Evolutionary conservation across 2,888 invertebrate species (phyloP), one percentile per base, ranked within the genome.

Genomic region (Sabatieria punctata): DNA sequence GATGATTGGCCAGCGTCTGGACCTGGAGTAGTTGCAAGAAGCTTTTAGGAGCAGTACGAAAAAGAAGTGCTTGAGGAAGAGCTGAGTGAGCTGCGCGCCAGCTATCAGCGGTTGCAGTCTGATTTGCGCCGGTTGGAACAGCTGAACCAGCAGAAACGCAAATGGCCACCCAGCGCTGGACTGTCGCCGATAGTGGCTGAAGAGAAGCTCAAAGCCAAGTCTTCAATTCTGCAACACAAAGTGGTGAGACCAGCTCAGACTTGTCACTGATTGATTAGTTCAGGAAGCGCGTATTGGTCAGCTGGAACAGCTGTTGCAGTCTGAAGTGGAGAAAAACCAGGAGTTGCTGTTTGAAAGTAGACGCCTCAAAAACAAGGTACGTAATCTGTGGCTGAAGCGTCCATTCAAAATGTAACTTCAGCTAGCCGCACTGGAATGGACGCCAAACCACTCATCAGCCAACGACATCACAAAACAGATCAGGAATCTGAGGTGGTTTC

Each of bases 351-450:
- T 18, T 19, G 45, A 45, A 18, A 38, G 40, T 23, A 4, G 22
- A 23, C 45, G 45, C 22, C n/a, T 45, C n/a, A 38, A 23, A n/a
- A n/a, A 21, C 4, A 40, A 45, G 40, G 45, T 45, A 18, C 23
- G 26, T 33, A 33, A n/a, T n/a, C n/a, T n/a, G n/a, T n/a, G n/a
- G n/a, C n/a, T n/a, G n/a, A n/a, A n/a, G n/a, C n/a, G n/a, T n/a
- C n/a, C n/a, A n/a, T n/a, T n/a, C n/a, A n/a, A n/a, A n/a, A n/a
- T n/a, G n/a, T n/a, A n/a, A n/a, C n/a, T n/a, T n/a, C n/a, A n/a
- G n/a, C n/a, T n/a, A n/a, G n/a, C n/a, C n/a, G n/a, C n/a, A n/a
- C n/a, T n/a, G n/a, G n/a, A n/a, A n/a, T n/a, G n/a, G n/a, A n/a
- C n/a, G n/a, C n/a, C n/a, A n/a, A n/a, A n/a, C n/a, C n/a, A n/a